Base-by-base conservation (phyloP, 2,797 vertebrate genomes). In the Pseudochromis fuscus region DNA sequence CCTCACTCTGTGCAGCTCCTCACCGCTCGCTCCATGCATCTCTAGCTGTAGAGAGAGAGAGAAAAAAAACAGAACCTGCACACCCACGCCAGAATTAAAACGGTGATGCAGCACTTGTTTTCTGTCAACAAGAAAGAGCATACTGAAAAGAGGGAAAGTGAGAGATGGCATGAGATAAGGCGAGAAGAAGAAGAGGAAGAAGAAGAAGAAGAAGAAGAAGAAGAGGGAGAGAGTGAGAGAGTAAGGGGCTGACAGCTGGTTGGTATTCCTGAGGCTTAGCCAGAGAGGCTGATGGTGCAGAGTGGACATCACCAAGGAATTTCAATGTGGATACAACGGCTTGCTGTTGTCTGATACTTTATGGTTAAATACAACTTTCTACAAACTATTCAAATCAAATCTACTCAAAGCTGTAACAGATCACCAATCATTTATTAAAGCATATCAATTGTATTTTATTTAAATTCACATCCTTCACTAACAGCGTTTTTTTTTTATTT, bases 221-320 rank as follows among this genome's bases (percentile, higher is more conserved):
- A 50, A 64, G 77, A 38, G 23, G 9, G 48, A 44, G 61, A 23
- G 60, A 55, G 50, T 19, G 63, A 60, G 66, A 23, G 79, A 70
- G 77, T 35, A 45, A 13, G 68, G 46, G 63, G 55, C 65, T 61
- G 72, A 84, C 77, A 79, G 82, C 82, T 91, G 89, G 87, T 93
- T 92, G 84, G 76, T 92, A 92, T 92, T 92, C 90, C 79, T 83
- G 68, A 85, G 89, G 85, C 83, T 89, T 88, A 80, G 77, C 86
- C 77, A 60, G 56, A 71, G 85, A 89, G 86, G 88, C 86, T 83
- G 83, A 79, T 89, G 86, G 83, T 87, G 88, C 87, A 89, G 83
- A 88, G 85, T 90, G 88, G 90, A 91, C 91, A 91, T 87, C 82
- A 85, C 86, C 55, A 50, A 87, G 77, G 87, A 91, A 93, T 93